phyloP scores from a whole-genome alignment of 2,888 invertebrate species.

The Cerastoderma edule region DNA sequence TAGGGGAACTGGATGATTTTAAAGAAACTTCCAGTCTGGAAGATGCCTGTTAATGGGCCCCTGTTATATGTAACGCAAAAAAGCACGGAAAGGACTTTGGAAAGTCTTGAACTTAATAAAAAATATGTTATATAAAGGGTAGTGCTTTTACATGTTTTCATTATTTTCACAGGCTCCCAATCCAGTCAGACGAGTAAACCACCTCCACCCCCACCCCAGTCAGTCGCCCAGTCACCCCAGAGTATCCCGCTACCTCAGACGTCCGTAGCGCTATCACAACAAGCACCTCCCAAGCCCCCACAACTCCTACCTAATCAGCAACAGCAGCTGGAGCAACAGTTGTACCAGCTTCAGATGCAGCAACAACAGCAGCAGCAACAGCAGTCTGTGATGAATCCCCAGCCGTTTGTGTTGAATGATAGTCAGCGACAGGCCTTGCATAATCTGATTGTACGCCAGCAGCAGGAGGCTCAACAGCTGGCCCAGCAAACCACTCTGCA shows the following conservation, averaged over 20 bases:
- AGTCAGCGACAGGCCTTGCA: conserved; percentile 65
- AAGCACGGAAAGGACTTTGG: too few species aligned
- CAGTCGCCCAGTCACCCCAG: conserved; percentile 40
- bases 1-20: too few species aligned
- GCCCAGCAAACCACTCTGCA: conserved; percentile 68
- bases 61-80: too few species aligned
- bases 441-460: conserved; percentile 63
- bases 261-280: conserved; percentile 24
- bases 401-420: conserved; percentile 57
- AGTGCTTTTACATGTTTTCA: too few species aligned
- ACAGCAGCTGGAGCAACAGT: conserved; percentile 83
- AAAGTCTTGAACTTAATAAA: too few species aligned
- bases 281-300: conserved; percentile 51
- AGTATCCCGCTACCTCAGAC: conserved; percentile 57
- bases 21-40: too few species aligned
- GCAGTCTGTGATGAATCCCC: conserved; percentile 42
- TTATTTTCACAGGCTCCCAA: conserved; percentile 52
- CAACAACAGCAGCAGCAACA: conserved; percentile 53
- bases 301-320: conserved; percentile 73
- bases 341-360: conserved; percentile 65
- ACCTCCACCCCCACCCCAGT: conserved; percentile 30
- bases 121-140: too few species aligned
- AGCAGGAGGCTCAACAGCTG: conserved; percentile 68
- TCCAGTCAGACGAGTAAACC: conserved; percentile 50
- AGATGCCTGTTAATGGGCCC: too few species aligned